phyloP scores from a whole-genome alignment of 1,140 invertebrate species.

The Drosophila melanogaster region DNA sequence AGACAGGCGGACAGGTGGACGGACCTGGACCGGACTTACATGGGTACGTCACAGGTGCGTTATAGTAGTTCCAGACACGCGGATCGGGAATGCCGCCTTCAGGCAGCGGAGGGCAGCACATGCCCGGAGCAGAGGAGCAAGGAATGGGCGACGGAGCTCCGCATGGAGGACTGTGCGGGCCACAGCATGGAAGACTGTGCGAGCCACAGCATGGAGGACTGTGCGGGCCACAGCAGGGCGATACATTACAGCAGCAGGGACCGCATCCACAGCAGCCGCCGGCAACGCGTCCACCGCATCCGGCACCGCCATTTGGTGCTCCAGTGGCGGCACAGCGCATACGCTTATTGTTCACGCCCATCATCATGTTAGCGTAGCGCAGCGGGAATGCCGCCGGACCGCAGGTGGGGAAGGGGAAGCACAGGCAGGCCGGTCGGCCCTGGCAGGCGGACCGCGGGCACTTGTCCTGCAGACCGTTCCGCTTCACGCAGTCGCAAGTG shows the following conservation, averaged over 20 bases:
- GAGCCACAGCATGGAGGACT: conserved; percentile 75
- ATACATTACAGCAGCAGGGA: conserved; percentile 1
- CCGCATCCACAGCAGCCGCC: conserved; percentile 37
- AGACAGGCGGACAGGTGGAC: background rate
- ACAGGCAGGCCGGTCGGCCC: conserved; percentile 88
- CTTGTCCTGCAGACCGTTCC: conserved; percentile 91
- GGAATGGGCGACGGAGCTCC: conserved; percentile 70
- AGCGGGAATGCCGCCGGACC: conserved; percentile 74
- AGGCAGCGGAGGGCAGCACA: conserved; percentile 61
- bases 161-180: conserved; percentile 66
- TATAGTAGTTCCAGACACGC: conserved; percentile 75
- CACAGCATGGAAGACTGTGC: conserved; percentile 12
- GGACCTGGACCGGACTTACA: conserved; percentile 60
- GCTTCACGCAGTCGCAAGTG: conserved; percentile 90
- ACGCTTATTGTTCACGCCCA: conserved; percentile 79
- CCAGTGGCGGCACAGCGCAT: conserved; percentile 68
- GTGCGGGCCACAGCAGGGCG: conserved; percentile 27
- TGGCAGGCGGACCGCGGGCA: conserved; percentile 89
- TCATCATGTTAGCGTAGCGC: conserved; percentile 78
- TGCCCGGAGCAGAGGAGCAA: conserved; percentile 68
- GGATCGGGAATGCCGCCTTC: conserved; percentile 81
- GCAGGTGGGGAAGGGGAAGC: conserved; percentile 88
- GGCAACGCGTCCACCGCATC: conserved; percentile 38
- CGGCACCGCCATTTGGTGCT: conserved; percentile 46
- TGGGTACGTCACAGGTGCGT: conserved; percentile 77